These are phyloP conservation scores for Nysson spinosus DNA, from an alignment of 2,888 invertebrate genomes.

Conservation along the genomic window DNA sequence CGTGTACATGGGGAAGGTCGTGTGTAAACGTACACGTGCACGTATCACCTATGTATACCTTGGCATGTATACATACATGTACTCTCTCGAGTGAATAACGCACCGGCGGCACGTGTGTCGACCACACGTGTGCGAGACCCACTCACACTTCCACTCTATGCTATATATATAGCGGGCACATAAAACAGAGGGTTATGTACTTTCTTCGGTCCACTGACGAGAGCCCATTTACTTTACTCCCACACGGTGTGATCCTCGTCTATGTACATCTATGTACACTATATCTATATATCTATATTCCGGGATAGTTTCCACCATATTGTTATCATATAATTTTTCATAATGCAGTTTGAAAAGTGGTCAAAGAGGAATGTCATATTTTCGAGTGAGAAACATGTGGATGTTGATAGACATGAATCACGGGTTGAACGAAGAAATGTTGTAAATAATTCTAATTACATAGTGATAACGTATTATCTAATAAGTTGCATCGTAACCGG, in stretches of 20 bases:
- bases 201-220: conserved; percentile 51
- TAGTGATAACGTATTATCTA: too few relatives aligned
- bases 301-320: neutral
- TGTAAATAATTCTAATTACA: too few relatives aligned
- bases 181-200: conserved; percentile 57
- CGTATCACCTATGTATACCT: conserved; percentile 23
- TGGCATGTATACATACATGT: too few relatives aligned
- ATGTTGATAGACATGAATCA: too few relatives aligned
- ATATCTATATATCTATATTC: neutral
- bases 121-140: neutral
- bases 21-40: conserved; percentile 46
- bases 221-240: conserved; percentile 41
- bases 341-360: too few relatives aligned
- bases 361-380: too few relatives aligned
- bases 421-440: too few relatives aligned
- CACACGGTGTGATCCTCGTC: conserved; percentile 4
- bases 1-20: conserved; percentile 55
- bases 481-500: too few relatives aligned
- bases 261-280: conserved; percentile 3
- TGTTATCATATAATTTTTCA: too few relatives aligned
- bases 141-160: conserved; percentile 39
- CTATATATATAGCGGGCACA: conserved; percentile 18
- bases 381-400: too few relatives aligned
- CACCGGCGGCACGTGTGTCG: conserved; percentile 16
- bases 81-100: conserved; percentile 45